Conservation (phyloP, 2,113 vertebrate genomes). For the Sceloporus undulatus region DNA sequence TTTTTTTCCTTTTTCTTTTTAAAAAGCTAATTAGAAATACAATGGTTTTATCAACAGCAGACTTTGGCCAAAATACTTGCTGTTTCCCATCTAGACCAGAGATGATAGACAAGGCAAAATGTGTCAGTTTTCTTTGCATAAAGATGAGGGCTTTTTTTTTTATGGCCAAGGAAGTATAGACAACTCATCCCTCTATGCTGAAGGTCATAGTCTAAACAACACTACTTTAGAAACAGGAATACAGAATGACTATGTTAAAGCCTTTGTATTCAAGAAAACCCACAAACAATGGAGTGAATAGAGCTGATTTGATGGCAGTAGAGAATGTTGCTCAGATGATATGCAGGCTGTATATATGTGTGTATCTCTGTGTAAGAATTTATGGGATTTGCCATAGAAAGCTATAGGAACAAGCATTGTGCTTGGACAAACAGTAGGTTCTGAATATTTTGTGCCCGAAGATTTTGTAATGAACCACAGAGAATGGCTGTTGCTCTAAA, state of each 20-base stretch:
- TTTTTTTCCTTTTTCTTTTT: not conserved
- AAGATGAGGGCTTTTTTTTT: not conserved
- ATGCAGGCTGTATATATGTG: not conserved
- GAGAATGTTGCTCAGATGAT: not conserved
- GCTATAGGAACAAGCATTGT: too few species aligned
- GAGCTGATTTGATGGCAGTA: too few species aligned
- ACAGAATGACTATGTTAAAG: not conserved
- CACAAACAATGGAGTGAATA: not conserved
- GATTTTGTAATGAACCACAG: too few species aligned
- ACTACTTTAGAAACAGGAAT: not conserved
- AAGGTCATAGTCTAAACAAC: not conserved
- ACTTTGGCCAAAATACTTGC: not conserved
- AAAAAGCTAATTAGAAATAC: not conserved
- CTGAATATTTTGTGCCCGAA: too few species aligned
- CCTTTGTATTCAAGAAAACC: not conserved
- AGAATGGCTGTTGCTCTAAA: not conserved
- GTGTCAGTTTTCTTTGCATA: constrained; percentile 10
- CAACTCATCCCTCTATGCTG: not conserved
- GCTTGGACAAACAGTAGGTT: too few species aligned
- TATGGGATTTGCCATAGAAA: not conserved
- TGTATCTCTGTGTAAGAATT: not conserved
- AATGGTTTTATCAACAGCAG: not conserved
- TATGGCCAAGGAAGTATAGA: not conserved
- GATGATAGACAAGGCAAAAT: not conserved
- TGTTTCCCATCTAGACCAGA: not conserved